phyloP scores from a whole-genome alignment of 2,888 invertebrate genomes.

The Dione vanillae region DNA sequence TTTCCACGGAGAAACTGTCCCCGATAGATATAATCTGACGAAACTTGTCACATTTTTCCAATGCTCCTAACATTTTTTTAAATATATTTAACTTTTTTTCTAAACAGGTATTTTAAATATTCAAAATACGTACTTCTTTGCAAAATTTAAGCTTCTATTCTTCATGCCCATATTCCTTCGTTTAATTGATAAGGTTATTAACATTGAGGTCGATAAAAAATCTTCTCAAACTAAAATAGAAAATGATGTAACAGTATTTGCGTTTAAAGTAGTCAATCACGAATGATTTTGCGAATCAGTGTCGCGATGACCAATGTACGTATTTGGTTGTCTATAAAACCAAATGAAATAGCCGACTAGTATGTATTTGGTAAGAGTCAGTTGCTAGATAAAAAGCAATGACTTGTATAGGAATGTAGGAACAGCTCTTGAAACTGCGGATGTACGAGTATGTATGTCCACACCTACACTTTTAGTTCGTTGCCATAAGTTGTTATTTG shows the following conservation, averaged over 20 bases:
- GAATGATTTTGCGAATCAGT: constrained; percentile 27
- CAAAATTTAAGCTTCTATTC: background rate
- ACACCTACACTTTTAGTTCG: background rate
- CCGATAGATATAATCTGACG: background rate
- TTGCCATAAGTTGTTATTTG: background rate
- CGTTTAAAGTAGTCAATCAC: constrained; percentile 4
- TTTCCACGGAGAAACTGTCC: background rate
- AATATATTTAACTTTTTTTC: too few relatives aligned
- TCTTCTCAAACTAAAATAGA: constrained; percentile 30
- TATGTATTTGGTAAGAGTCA: constrained; percentile 31
- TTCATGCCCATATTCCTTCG: background rate
- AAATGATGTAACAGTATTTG: constrained; percentile 32
- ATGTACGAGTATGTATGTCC: constrained; percentile 14
- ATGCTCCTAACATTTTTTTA: background rate
- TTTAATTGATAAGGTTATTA: background rate
- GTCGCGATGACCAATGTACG: constrained; percentile 24
- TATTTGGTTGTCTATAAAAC: constrained; percentile 35
- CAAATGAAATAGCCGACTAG: constrained; percentile 22
- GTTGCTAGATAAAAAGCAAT: constrained; percentile 31
- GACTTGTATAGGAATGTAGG: constrained; percentile 30
- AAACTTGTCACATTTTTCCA: background rate
- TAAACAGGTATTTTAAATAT: too few relatives aligned
- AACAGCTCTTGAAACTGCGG: constrained; percentile 18
- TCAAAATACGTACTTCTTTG: too few relatives aligned
- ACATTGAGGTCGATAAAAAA: background rate